Evolutionary conservation across 1,140 invertebrate species (phyloP).

Genomic region (Phthorimaea operculella): DNA sequence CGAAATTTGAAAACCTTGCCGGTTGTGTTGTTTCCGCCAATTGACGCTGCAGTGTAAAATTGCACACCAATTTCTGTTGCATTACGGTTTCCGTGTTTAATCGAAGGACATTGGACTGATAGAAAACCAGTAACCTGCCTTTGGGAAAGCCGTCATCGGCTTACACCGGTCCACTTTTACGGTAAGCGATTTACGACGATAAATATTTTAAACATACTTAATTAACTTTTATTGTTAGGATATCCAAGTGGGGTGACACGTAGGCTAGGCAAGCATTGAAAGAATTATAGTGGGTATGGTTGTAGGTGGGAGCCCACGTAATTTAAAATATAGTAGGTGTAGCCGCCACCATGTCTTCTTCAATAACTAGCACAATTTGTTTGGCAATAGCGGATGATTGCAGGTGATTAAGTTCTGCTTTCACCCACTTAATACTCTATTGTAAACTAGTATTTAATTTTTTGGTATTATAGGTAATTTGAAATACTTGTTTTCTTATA

Average conservation of each 20-base stretch:
- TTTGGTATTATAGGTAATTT: background rate
- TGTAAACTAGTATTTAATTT: background rate
- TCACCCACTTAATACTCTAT: background rate
- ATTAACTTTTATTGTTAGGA: conserved; percentile 21
- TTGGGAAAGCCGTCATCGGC: conserved; percentile 31
- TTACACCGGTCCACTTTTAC: conserved; percentile 11
- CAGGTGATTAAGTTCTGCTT: background rate
- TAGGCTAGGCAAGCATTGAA: conserved; percentile 49
- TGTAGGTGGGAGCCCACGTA: conserved; percentile 53
- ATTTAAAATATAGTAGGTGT: conserved; percentile 48
- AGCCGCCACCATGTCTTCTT: conserved; percentile 43
- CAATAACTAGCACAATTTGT: conserved; percentile 36
- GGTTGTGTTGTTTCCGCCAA: conserved; percentile 20
- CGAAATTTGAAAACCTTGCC: conserved; percentile 45
- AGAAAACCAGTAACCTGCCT: conserved; percentile 24
- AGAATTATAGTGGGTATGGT: conserved; percentile 52
- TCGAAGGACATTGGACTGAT: conserved; percentile 17
- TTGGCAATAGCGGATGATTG: background rate
- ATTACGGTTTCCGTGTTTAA: conserved; percentile 18
- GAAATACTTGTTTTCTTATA: too few relatives aligned
- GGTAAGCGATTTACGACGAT: background rate
- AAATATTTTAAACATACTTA: background rate
- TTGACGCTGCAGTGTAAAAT: conserved; percentile 26
- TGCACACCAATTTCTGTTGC: conserved; percentile 6
- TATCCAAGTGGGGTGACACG: conserved; percentile 42